These are phyloP conservation scores for Alces alces DNA, from an alignment of 2,113 vertebrate species.

Conservation along the genomic window DNA sequence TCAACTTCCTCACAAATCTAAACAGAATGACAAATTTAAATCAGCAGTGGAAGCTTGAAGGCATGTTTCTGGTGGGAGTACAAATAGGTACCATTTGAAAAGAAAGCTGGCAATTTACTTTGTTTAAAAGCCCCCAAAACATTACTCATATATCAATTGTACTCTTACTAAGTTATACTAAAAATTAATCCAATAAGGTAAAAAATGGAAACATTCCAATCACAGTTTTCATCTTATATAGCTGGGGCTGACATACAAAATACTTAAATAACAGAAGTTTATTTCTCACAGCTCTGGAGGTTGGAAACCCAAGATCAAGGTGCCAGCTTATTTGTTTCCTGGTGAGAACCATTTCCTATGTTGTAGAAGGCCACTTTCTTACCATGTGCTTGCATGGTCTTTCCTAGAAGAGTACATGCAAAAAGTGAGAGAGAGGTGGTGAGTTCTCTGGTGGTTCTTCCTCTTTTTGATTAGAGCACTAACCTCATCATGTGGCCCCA, in stretches of 20 bases:
- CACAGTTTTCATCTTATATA: not conserved
- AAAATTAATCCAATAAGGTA: not conserved
- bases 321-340: not conserved
- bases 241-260: not conserved
- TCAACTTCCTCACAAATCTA: not conserved
- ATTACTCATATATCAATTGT: not conserved
- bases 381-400: not conserved
- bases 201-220: not conserved
- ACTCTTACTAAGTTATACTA: not conserved
- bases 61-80: not conserved
- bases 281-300: not conserved
- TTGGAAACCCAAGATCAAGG: not conserved
- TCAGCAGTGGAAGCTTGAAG: not conserved
- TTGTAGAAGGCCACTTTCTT: not conserved
- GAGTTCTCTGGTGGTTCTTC: not conserved
- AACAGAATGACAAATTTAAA: not conserved
- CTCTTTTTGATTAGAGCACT: not conserved
- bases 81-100: not conserved
- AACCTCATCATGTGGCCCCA: not conserved
- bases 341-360: not conserved
- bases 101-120: not conserved
- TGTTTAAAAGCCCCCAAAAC: not conserved
- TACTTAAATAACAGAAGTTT: not conserved
- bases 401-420: not conserved
- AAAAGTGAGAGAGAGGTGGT: not conserved